Evolutionary conservation across 2,888 invertebrate genomes (phyloP), one percentile per base, ranked within the genome.

Genomic region (Chymomyza caudatula): DNA sequence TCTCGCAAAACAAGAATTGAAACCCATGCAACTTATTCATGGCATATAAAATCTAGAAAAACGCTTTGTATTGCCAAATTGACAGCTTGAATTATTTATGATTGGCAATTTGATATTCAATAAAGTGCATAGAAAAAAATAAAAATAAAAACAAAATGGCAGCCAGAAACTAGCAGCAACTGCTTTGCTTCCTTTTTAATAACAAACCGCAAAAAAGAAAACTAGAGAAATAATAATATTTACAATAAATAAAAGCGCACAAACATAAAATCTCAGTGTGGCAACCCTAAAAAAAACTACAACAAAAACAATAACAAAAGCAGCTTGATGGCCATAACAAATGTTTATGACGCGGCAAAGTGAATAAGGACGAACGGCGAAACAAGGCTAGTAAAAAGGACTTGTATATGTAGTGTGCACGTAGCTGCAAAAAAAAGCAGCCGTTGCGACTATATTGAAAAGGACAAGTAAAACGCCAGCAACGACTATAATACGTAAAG

Each of bases 381-480:
- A 66, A 60, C 58, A 61, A 69, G 63, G 29, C 29, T 11, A 37
- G 11, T 11, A 37, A 37, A 37, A 37, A 37, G 29, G 29, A 37
- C 29, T 1, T 11, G 0, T 8, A 13, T 47, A 1, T 15, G 3
- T 6, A 51, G 51, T 25, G 52, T 63, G 72, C 69, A 69, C 63
- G 63, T 64, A 67, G 59, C 62, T 1, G 23, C 6, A 2, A 6
- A 13, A 52, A 22, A n/a, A n/a, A 17, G 55, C 67, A 60, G 64
- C 62, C 61, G 66, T 52, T 56, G 54, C 56, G 61, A 59, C 53
- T 66, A 77, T 77, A 80, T 84, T 84, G 82, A 81, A 84, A 81
- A 73, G 79, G 77, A 84, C 85, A 84, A 76, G 82, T 77, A 78
- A 81, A 84, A 82, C 82, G 75, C 71, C 71, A 63, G 65, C 37